A percentile compares a stretch with the other conserved stretches of the same genome.
phyloP scores from a whole-genome alignment of 2,113 vertebrate species.

The Lynx canadensis region DNA sequence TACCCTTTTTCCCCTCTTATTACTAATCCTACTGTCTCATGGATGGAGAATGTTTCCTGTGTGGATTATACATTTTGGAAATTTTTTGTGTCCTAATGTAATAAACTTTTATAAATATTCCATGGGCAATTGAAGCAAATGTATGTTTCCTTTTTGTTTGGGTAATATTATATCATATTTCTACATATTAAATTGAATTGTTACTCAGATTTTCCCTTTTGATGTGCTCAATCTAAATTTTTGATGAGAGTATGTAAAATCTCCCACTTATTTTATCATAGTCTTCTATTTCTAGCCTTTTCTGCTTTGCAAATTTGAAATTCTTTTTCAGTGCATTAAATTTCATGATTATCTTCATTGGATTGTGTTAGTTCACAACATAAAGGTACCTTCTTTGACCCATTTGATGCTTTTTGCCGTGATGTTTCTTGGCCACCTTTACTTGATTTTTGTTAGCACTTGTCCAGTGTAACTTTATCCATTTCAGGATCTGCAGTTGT shows the following conservation, averaged over 20 bases:
- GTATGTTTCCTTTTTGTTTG: constrained; percentile 1
- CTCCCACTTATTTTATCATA: background rate
- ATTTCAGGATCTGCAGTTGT: background rate
- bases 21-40: background rate
- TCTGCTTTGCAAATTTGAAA: constrained; percentile 47
- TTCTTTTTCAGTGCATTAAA: background rate
- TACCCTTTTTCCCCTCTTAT: background rate
- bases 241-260: constrained; percentile 1
- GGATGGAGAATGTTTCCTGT: background rate
- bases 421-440: background rate
- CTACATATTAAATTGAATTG: constrained; percentile 13
- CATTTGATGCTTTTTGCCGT: background rate
- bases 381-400: background rate
- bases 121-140: background rate
- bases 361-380: background rate
- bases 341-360: constrained; percentile 38
- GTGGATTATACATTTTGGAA: background rate
- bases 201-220: constrained; percentile 40
- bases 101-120: background rate
- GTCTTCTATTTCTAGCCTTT: background rate
- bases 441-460: constrained; percentile 4
- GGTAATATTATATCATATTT: constrained; percentile 20
- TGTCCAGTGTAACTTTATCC: background rate
- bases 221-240: constrained; percentile 9
- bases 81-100: background rate